These are phyloP conservation scores for Carassius carassius DNA, from an alignment of 2,113 vertebrate genomes.

Conservation along the genomic window DNA sequence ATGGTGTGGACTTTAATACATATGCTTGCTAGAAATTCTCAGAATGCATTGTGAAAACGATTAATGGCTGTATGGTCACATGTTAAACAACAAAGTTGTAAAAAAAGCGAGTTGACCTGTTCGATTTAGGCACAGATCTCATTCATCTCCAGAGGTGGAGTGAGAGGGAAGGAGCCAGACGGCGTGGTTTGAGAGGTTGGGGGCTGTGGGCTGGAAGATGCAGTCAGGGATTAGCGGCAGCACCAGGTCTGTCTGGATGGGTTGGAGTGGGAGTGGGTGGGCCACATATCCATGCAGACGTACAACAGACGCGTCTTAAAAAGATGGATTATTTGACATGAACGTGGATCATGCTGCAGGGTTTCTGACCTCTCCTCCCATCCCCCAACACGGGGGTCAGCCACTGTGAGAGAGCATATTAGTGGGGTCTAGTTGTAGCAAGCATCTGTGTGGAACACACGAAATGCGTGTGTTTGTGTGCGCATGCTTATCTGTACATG, in stretches of 20 bases:
- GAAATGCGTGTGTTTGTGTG: slow-evolving; percentile 14
- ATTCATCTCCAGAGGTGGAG: slow-evolving; percentile 34
- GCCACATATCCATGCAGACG: slow-evolving; percentile 60
- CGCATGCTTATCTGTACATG: slow-evolving; percentile 22
- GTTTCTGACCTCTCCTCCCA: slow-evolving; percentile 72
- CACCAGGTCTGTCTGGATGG: slow-evolving; percentile 73
- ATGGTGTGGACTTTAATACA: not conserved
- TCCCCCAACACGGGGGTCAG: slow-evolving; percentile 58
- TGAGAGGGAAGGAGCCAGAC: slow-evolving; percentile 29
- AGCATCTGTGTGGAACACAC: not conserved
- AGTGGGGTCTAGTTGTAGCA: slow-evolving; percentile 33
- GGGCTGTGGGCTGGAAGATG: slow-evolving; percentile 59
- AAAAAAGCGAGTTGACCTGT: not conserved
- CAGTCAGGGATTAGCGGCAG: slow-evolving; percentile 67
- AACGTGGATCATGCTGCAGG: slow-evolving; percentile 71
- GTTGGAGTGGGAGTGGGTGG: slow-evolving; percentile 51
- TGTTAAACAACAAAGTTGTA: not conserved
- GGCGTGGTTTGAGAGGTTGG: slow-evolving; percentile 48
- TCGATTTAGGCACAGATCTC: not conserved
- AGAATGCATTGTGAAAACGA: not conserved
- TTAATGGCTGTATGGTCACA: not conserved
- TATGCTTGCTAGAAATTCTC: not conserved
- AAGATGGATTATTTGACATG: slow-evolving; percentile 73
- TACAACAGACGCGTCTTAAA: slow-evolving; percentile 72
- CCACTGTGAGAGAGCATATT: slow-evolving; percentile 57